These are phyloP conservation scores for Onychostruthus taczanowskii DNA, from an alignment of 2,113 vertebrate genomes.

Conservation along the genomic window DNA sequence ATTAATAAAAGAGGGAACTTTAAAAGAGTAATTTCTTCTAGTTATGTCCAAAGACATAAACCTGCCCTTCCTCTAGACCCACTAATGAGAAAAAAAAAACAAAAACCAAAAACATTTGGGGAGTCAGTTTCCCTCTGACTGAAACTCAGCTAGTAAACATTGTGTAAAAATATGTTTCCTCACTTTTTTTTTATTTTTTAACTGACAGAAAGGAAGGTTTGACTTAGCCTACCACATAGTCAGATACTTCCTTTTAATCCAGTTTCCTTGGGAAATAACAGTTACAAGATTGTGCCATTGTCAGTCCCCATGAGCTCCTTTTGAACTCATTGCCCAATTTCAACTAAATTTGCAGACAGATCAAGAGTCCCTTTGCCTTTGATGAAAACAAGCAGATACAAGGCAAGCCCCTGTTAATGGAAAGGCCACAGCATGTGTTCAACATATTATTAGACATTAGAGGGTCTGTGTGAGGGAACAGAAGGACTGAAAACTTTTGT, in stretches of 20 bases:
- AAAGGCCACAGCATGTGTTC: not conserved
- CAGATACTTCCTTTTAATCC: not conserved
- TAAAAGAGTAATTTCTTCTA: not conserved
- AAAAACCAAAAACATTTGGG: not conserved
- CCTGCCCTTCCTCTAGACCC: not conserved
- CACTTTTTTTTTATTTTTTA: not conserved
- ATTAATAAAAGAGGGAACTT: not conserved
- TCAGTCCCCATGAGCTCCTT: not conserved
- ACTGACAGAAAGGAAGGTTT: not conserved
- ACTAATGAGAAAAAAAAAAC: not conserved
- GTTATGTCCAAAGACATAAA: not conserved
- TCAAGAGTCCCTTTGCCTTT: not conserved
- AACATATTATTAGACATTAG: not conserved
- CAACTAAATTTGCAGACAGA: not conserved
- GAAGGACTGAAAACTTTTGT: not conserved
- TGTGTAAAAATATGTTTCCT: not conserved
- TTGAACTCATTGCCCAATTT: not conserved
- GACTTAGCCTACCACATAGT: not conserved
- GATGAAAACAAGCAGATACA: not conserved
- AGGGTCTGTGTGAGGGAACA: not conserved
- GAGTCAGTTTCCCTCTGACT: not conserved
- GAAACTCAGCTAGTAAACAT: not conserved
- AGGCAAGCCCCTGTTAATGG: not conserved
- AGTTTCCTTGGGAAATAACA: not conserved
- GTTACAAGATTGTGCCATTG: not conserved